These are phyloP conservation scores for Hipparchia semele DNA, from an alignment of 2,888 invertebrate species.

Conservation along the genomic window DNA sequence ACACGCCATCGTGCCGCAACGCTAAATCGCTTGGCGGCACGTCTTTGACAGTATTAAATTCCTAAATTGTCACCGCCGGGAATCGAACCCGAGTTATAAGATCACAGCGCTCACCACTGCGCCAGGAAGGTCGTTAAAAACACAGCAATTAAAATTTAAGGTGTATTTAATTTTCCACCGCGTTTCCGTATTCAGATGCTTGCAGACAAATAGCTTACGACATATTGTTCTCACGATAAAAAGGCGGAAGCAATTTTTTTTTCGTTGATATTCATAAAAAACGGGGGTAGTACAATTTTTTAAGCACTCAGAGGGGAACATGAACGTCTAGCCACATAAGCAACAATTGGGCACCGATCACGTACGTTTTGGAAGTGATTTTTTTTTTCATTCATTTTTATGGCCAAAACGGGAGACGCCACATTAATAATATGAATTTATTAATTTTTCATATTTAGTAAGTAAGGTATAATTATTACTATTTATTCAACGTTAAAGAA, in stretches of 20 bases:
- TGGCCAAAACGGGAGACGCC: constrained; percentile 39
- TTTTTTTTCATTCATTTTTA: constrained; percentile 39
- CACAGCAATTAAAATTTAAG: not conserved
- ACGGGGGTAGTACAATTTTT: constrained; percentile 28
- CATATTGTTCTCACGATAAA: constrained; percentile 41
- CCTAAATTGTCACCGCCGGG: no score
- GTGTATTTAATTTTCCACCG: not conserved
- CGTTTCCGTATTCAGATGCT: constrained; percentile 2
- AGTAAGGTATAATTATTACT: no score
- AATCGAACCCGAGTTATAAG: no score
- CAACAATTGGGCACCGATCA: constrained; percentile 46
- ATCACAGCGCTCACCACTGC: no score
- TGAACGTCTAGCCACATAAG: constrained; percentile 48
- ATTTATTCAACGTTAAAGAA: no score
- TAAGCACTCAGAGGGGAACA: constrained; percentile 46
- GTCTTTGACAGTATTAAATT: no score
- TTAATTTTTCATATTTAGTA: no score
- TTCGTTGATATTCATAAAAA: constrained; percentile 13
- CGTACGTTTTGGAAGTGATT: constrained; percentile 34
- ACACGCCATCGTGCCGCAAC: no score
- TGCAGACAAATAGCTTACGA: constrained; percentile 37
- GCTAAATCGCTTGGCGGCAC: no score
- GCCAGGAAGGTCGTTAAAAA: not conserved
- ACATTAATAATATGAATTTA: no score
- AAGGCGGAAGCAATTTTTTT: constrained; percentile 39